Evolutionary conservation across 2,888 invertebrate species (phyloP).

Genomic region (Eupithecia subumbrata): DNA sequence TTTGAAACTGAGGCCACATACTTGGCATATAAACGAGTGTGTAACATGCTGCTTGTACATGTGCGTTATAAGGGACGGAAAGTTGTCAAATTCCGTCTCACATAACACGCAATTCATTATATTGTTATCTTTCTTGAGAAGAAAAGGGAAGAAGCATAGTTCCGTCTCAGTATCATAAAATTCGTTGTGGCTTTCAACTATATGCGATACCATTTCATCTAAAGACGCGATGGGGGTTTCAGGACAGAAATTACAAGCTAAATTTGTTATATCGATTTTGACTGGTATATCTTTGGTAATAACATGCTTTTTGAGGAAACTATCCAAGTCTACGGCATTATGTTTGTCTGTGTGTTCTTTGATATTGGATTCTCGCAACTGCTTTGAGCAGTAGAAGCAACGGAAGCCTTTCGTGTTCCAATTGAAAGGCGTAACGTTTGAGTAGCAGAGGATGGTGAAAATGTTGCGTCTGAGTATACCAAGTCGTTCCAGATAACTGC

Average conservation of each 20-base stretch:
- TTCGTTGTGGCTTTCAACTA: conserved; percentile 52
- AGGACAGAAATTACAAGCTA: conserved; percentile 63
- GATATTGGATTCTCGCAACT: conserved; percentile 61
- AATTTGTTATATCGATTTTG: conserved; percentile 63
- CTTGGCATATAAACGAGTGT: conserved; percentile 67
- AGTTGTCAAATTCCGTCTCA: conserved; percentile 61
- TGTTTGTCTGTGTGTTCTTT: conserved; percentile 63
- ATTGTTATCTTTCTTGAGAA: conserved; percentile 51
- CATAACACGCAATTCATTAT: conserved; percentile 63
- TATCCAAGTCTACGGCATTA: conserved; percentile 50
- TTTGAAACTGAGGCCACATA: conserved; percentile 67
- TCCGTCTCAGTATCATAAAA: conserved; percentile 57
- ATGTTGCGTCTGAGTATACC: conserved; percentile 61
- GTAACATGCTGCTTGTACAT: conserved; percentile 68
- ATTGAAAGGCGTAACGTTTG: conserved; percentile 65
- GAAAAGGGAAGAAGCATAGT: conserved; percentile 66
- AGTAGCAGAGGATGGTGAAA: conserved; percentile 60
- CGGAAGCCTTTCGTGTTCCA: conserved; percentile 69
- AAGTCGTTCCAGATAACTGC: conserved; percentile 60
- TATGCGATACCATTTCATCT: conserved; percentile 62
- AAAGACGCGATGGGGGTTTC: conserved; percentile 47
- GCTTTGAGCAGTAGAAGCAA: conserved; percentile 69
- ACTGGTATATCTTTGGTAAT: conserved; percentile 69
- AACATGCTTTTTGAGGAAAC: conserved; percentile 59
- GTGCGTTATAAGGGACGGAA: conserved; percentile 61